phyloP scores from a whole-genome alignment of 2,888 invertebrate genomes.

The Drosophila parthenogenetica region DNA sequence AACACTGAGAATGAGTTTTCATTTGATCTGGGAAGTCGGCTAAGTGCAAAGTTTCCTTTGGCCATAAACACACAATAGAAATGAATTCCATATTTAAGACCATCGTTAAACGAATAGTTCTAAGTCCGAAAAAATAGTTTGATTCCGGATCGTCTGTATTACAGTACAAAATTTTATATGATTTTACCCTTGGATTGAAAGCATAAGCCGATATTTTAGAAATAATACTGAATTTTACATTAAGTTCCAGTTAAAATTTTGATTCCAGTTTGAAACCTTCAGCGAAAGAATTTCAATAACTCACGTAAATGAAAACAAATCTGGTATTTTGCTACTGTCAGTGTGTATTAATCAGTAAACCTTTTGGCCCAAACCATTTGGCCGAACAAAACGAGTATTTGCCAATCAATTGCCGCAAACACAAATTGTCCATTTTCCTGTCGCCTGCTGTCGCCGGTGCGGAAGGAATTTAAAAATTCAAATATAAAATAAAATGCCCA shows the following conservation, averaged over 20 bases:
- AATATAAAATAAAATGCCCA: conserved; percentile 84
- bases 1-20: conserved; percentile 29
- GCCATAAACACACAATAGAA: conserved; percentile 9
- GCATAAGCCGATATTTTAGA: too few relatives aligned
- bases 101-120: conserved; percentile 16
- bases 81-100: neutral
- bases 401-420: conserved; percentile 85
- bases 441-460: conserved; percentile 73
- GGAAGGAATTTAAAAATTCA: conserved; percentile 83
- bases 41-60: conserved; percentile 54
- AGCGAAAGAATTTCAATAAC: neutral
- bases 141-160: neutral
- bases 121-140: neutral
- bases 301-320: conserved; percentile 14
- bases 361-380: conserved; percentile 58
- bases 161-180: neutral
- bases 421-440: conserved; percentile 85
- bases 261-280: too few relatives aligned
- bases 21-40: conserved; percentile 10
- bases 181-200: too few relatives aligned
- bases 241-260: too few relatives aligned
- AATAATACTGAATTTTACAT: too few relatives aligned
- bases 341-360: conserved; percentile 79
- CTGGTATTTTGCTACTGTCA: conserved; percentile 58
- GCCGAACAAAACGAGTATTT: conserved; percentile 77